Evolutionary conservation across 2,113 vertebrate genomes (phyloP), one percentile per base, ranked within the genome.

Genomic region (Megalops atlanticus): DNA sequence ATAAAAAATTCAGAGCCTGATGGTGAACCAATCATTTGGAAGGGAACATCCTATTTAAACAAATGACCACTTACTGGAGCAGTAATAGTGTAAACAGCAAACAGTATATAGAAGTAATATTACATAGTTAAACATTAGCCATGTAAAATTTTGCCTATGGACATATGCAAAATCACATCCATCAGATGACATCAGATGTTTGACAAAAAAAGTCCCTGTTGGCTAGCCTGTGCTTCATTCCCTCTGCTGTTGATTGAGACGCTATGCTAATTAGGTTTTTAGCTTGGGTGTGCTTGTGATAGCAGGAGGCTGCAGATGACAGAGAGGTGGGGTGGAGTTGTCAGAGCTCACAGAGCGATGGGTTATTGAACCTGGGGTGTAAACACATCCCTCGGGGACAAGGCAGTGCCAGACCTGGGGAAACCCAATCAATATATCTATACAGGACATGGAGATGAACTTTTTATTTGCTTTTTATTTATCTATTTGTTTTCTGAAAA

Each of bases 341-440:
- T 75, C 73, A 54, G 12, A 21, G 70, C 73, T 82, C 47, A 79
- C 80, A 77, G 80, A 74, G 81, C 64, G 27, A 69, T 69, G 36
- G 81, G 52, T 82, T 83, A 84, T 49, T 86, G 83, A 79, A 85
- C 80, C 45, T 71, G 74, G 75, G 75, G 84, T 71, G 77, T 69
- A 74, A 85, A 84, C 78, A 74, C 70, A 39, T 84, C 85, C 87
- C 80, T 43, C 80, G 86, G 82, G 87, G 77, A 82, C 84, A 49
- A 45, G 83, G 70, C 70, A 47, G 11, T 70, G 78, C 79, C 43
- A 74, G 79, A 87, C 81, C 72, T 85, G 79, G 78, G 76, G 72
- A 84, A 77, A 88, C 90, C 81, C 49, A 89, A 84, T 91, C 87
- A 91, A 83, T 85, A 78, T 6, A 75, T 89, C 78, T 79, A 74